phyloP scores from a whole-genome alignment of 2,797 vertebrate species.

The Galaxias olidus region DNA sequence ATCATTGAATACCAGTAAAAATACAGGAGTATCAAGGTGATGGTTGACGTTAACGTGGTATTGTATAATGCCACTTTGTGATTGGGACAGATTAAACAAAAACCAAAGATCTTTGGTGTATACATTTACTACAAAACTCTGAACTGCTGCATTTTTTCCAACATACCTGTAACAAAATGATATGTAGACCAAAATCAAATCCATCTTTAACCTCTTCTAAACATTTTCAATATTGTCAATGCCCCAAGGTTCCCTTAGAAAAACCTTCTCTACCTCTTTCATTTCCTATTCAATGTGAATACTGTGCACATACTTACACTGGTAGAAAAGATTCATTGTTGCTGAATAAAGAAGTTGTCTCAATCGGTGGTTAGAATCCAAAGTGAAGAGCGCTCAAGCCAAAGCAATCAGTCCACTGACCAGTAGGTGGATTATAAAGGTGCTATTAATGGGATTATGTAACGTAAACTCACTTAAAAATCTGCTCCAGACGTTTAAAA shows the following conservation, averaged over 20 bases:
- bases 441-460: constrained; percentile 32
- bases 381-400: constrained; percentile 5
- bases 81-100: no score
- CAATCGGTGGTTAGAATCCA: constrained; percentile 30
- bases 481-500: background rate
- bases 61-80: no score
- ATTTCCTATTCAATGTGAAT: background rate
- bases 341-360: constrained; percentile 29
- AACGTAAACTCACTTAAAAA: constrained; percentile 6
- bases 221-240: constrained; percentile 17
- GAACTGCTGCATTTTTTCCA: background rate
- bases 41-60: no score
- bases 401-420: constrained; percentile 33
- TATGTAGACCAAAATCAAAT: background rate
- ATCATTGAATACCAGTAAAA: no score
- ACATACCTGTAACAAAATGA: background rate
- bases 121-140: no score
- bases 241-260: constrained; percentile 10
- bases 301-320: constrained; percentile 1
- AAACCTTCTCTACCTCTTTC: background rate
- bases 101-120: no score
- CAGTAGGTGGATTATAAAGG: constrained; percentile 32
- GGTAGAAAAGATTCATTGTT: constrained; percentile 24
- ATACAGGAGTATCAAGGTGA: no score
- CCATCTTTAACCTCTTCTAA: background rate